phyloP scores from a whole-genome alignment of 2,888 invertebrate species.

The Sarcophaga rosellei region DNA sequence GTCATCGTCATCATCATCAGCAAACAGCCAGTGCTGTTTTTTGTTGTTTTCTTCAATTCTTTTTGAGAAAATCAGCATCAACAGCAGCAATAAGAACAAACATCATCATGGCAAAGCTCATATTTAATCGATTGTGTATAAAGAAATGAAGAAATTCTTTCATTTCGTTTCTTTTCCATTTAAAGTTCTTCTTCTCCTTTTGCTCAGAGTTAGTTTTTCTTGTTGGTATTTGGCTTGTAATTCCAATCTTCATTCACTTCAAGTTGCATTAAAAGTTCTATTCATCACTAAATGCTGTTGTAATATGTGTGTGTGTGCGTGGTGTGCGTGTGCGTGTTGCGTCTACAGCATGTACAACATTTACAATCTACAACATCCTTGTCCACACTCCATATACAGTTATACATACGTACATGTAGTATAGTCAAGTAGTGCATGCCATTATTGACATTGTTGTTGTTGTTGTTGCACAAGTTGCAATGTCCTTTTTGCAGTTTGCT shows the following conservation, averaged over 20 bases:
- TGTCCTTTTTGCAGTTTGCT: conserved; percentile 47
- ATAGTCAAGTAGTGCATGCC: not conserved
- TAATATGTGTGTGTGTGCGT: conserved; percentile 44
- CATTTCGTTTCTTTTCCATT: conserved; percentile 8
- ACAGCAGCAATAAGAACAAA: conserved; percentile 38
- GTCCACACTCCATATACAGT: not conserved
- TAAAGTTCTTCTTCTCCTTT: not conserved
- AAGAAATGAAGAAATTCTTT: conserved; percentile 31
- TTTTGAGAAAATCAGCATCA: not conserved
- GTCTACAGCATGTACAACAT: not conserved
- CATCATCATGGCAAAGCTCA: conserved; percentile 52
- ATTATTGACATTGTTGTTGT: conserved; percentile 13
- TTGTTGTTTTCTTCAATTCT: not conserved
- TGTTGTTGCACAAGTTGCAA: conserved; percentile 20
- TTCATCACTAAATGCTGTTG: conserved; percentile 61
- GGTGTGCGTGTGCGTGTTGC: conserved; percentile 6
- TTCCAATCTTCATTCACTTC: conserved; percentile 44
- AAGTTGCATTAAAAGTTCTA: conserved; percentile 55
- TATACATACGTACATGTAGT: not conserved
- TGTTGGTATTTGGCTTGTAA: conserved; percentile 44
- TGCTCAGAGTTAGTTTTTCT: not conserved
- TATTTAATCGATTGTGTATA: conserved; percentile 65
- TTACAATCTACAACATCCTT: too few relatives aligned
- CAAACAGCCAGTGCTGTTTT: not conserved
- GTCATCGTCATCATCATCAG: not conserved